Conservation (phyloP, 2,797 vertebrate species). For the Paramormyrops hopkinsi region DNA sequence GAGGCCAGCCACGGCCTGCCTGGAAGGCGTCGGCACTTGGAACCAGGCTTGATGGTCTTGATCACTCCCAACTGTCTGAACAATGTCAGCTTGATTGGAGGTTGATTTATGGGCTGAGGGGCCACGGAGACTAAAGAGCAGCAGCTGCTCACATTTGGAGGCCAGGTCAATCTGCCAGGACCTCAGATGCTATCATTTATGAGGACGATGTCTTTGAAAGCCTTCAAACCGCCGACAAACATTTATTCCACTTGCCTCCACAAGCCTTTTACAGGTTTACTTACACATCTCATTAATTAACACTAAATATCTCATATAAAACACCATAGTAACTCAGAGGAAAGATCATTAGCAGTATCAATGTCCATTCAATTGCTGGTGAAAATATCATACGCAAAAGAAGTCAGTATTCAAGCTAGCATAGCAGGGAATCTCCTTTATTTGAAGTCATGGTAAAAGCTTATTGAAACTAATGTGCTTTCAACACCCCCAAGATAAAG, state of each 20-base stretch:
- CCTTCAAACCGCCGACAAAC: conserved; percentile 23
- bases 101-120: conserved; percentile 61
- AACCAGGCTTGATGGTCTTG: conserved; percentile 38
- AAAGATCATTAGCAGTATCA: not conserved
- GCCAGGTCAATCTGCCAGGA: conserved; percentile 56
- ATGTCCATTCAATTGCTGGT: not conserved
- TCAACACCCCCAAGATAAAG: conserved; percentile 1
- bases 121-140: conserved; percentile 41
- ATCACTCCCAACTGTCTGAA: conserved; percentile 46
- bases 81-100: conserved; percentile 59
- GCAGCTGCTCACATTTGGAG: conserved; percentile 48
- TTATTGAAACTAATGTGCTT: not conserved
- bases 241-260: not conserved
- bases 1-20: not conserved
- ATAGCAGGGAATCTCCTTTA: not conserved
- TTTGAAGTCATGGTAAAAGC: conserved; percentile 11
- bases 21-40: conserved; percentile 43
- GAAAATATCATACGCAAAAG: not conserved
- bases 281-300: not conserved
- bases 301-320: not conserved
- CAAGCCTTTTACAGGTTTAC: not conserved
- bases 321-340: not conserved
- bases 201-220: conserved; percentile 41
- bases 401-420: not conserved
- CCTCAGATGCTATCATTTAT: conserved; percentile 57